phyloP scores from a whole-genome alignment of 64 coral and sea anemone species.

The Actinia equina region DNA sequence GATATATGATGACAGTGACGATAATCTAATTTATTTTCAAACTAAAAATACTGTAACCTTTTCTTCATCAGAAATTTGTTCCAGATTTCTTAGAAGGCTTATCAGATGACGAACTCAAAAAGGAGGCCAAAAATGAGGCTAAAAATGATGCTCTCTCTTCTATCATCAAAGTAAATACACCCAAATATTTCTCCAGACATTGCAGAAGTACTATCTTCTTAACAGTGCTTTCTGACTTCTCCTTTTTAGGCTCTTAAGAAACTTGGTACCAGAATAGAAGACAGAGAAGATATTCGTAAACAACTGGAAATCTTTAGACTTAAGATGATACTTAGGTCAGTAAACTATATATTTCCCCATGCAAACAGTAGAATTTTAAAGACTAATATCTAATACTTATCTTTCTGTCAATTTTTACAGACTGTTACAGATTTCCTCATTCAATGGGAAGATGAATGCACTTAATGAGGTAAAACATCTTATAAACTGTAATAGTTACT shows the following conservation, averaged over 20 bases:
- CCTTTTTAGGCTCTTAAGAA: constrained; percentile 78
- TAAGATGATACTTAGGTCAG: constrained; percentile 99
- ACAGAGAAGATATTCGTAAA: constrained; percentile 87
- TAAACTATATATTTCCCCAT: not conserved
- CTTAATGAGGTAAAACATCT: constrained; percentile 85
- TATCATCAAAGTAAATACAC: constrained; percentile 79
- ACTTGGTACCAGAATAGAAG: constrained; percentile 64
- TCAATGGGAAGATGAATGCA: constrained; percentile 99
- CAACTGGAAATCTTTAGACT: constrained; percentile 96
- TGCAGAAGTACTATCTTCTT: not conserved
- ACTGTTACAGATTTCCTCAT: constrained; percentile 99
- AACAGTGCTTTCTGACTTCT: no score
- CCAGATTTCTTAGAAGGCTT: constrained; percentile 91
- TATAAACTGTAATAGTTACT: no score
- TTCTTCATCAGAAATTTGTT: constrained; percentile 80
- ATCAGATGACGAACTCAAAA: constrained; percentile 99
- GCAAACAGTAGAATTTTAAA: not conserved
- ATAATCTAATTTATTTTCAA: no score
- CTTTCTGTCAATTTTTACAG: not conserved
- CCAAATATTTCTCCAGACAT: not conserved
- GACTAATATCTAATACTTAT: not conserved
- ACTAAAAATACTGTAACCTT: no score
- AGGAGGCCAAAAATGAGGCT: constrained; percentile 96
- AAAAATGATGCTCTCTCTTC: constrained; percentile 98
- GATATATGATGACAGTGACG: no score